A percentile compares a stretch with the other conserved stretches of the same genome.
These are phyloP conservation scores for Myocastor coypus DNA, from an alignment of 2,113 vertebrate species.

Conservation along the genomic window DNA sequence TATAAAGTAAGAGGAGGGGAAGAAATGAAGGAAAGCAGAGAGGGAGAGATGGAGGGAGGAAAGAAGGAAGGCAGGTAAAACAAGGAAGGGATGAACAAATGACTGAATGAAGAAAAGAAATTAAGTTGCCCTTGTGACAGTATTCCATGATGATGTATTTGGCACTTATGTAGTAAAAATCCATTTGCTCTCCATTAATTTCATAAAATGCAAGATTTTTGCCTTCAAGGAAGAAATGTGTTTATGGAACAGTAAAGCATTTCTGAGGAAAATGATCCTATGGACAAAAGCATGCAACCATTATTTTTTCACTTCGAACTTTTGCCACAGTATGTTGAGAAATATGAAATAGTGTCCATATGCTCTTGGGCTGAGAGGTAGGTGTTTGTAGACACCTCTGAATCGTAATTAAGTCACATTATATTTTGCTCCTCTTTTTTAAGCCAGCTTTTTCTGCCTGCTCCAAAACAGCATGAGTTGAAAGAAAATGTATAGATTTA, in stretches of 20 bases:
- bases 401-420: background rate
- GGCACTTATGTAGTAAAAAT: background rate
- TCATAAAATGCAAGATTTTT: background rate
- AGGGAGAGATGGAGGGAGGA: too few species aligned
- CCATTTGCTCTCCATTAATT: background rate
- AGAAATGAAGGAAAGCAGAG: too few species aligned
- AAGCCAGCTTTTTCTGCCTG: background rate
- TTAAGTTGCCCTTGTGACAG: background rate
- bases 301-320: background rate
- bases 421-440: background rate
- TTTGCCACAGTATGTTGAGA: background rate
- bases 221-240: background rate
- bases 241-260: slow-evolving; percentile 20
- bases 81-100: rapidly evolving
- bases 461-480: slow-evolving; percentile 14
- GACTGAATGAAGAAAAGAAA: rapidly evolving
- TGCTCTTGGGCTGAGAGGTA: background rate
- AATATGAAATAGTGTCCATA: background rate
- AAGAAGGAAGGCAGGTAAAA: too few species aligned
- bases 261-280: slow-evolving; percentile 1
- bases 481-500: slow-evolving; percentile 65
- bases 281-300: background rate
- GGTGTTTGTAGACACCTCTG: background rate
- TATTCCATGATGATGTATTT: background rate
- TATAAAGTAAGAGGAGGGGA: rapidly evolving